Conservation (phyloP, 2,113 vertebrate species). For the Drymodes brunneopygia region DNA sequence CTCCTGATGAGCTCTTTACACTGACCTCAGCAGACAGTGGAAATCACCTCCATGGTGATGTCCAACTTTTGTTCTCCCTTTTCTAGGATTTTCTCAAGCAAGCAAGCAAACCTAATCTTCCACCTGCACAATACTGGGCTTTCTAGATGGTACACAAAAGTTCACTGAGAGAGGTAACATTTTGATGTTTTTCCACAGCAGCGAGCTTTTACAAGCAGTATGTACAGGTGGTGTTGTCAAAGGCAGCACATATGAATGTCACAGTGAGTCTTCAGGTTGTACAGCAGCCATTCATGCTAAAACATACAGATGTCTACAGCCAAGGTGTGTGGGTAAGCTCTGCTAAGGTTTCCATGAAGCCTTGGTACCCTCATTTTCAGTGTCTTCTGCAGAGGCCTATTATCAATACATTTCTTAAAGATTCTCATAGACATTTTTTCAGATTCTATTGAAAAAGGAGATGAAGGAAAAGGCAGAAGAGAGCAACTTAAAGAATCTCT, state of each 20-base stretch:
- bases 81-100: not conserved
- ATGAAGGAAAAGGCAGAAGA: not conserved
- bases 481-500: not conserved
- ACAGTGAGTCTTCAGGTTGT: not conserved
- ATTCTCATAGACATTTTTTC: not conserved
- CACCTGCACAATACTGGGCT: not conserved
- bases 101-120: not conserved
- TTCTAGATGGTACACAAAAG: not conserved
- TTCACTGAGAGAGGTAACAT: not conserved
- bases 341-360: not conserved
- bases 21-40: fast-evolving
- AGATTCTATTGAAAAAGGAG: not conserved
- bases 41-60: not conserved
- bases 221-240: not conserved
- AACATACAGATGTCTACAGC: not conserved
- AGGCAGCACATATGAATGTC: not conserved
- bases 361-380: not conserved
- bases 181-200: not conserved
- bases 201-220: not conserved
- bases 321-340: not conserved
- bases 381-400: not conserved
- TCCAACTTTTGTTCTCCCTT: not conserved
- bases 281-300: not conserved
- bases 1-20: not conserved
- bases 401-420: not conserved